Conservation (phyloP, 1,140 invertebrate genomes). For the Gerris buenoi region DNA sequence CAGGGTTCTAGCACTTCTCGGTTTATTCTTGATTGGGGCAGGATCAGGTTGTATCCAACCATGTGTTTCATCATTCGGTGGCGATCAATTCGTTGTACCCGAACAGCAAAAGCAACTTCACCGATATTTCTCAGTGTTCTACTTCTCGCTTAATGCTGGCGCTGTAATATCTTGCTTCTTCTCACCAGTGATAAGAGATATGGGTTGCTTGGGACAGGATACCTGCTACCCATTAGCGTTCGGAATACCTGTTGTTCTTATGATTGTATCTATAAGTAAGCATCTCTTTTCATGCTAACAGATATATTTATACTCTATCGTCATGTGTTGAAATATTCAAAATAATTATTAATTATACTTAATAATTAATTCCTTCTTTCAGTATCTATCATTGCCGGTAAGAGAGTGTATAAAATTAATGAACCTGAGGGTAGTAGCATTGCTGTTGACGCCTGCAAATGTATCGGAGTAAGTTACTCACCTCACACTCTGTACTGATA, state of each 20-base stretch:
- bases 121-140: slow-evolving; percentile 85
- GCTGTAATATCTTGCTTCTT: slow-evolving; percentile 78
- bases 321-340: background rate
- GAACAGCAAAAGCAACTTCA: slow-evolving; percentile 57
- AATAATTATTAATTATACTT: background rate
- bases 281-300: slow-evolving; percentile 12
- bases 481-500: too few relatives aligned
- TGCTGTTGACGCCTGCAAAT: slow-evolving; percentile 55
- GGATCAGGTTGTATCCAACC: slow-evolving; percentile 96
- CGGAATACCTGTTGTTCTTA: slow-evolving; percentile 72
- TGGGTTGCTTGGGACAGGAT: slow-evolving; percentile 63
- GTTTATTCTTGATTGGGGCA: slow-evolving; percentile 65
- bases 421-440: slow-evolving; percentile 74
- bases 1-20: slow-evolving; percentile 57
- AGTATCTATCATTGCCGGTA: slow-evolving; percentile 71
- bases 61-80: slow-evolving; percentile 91
- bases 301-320: background rate
- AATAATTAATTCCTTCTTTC: slow-evolving; percentile 26
- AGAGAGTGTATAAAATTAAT: slow-evolving; percentile 55
- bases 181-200: slow-evolving; percentile 68
- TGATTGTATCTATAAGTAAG: slow-evolving; percentile 64
- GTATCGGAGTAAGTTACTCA: slow-evolving; percentile 62
- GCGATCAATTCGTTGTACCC: slow-evolving; percentile 80
- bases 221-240: slow-evolving; percentile 84
- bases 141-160: slow-evolving; percentile 85